Evolutionary conservation across 2,797 vertebrate species (phyloP), one percentile per base, ranked within the genome.

Genomic region (Echiichthys vipera): DNA sequence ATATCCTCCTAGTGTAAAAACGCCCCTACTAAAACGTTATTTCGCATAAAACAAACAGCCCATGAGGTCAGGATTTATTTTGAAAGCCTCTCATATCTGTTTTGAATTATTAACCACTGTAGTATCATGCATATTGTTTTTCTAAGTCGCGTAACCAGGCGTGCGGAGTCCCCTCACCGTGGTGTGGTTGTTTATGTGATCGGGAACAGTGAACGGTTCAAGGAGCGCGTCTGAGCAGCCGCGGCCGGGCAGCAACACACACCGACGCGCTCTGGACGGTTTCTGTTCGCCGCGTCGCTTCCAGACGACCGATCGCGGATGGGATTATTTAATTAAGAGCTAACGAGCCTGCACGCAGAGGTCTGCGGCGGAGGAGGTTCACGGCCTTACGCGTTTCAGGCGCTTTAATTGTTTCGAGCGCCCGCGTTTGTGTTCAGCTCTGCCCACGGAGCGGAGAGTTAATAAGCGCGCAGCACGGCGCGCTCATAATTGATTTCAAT

Each of bases 401-500:
- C 53, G 92, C 95, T 96, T 94, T 97, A 96, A 97, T 98, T 96
- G 97, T 96, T 96, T 95, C 92, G 93, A 86, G 91, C 34, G 71
- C 94, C 92, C 94, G 93, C 92, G 94, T 94, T 95, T 92, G 70
- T 71, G 93, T 90, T 91, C 94, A 94, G 94, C 95, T 95, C 95
- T 93, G 94, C 94, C 91, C 91, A 87, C 65, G 74, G 66, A 84
- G 78, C 71, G 37, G 66, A 91, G 87, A 93, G 94, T 94, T 95
- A 95, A 95, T 87, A 90, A 88, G 84, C 71, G 88, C 90, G 90
- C 93, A 6, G 69, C 57, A 90, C 81, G 90, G 90, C 94, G 61
- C 55, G 84, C 92, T 94, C 94, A 94, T 96, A 96, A 96, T 96
- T 96, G 95, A 97, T 97, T 97, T 95, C 94, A 95, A 94, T 95